Base-by-base conservation (phyloP, 1,140 invertebrate genomes). In the Bombus terrestris region DNA sequence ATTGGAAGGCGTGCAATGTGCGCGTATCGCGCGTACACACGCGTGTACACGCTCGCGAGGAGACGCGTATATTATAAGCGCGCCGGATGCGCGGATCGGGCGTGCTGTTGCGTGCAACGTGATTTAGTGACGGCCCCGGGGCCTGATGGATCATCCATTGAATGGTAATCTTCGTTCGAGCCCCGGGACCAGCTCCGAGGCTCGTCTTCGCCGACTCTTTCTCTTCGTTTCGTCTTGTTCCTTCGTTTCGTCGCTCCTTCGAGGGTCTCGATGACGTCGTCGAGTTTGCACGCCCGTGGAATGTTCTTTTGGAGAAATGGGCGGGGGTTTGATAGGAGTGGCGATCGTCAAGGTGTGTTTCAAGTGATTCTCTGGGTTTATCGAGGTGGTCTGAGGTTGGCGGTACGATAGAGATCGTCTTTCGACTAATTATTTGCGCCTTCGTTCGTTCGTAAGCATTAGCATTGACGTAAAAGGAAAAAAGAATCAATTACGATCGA, bases 91-190 rank as follows among this genome's bases (percentile, higher is more conserved):
- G 47, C 47, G 47, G 47, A 22, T 53, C 47, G 84, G 88, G 86
- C 83, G 78, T 88, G 77, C 75, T 83, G 78, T 76, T 76, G 86
- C 77, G 86, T 43, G 39, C 78, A 68, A 78, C 79, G 78, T 89
- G 83, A 89, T 88, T 89, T 85, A 88, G 68, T 53, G 87, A 88
- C 84, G 88, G 80, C 32, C 83, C 74, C 62, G 41, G 32, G 78
- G 47, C 68, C 62, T 81, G 87, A 89, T 88, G 83, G 88, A 89
- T 89, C 88, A 86, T 88, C 87, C 83, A 89, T 89, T 89, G 88
- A 89, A 89, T 88, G 86, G 74, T 89, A 89, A 89, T 89, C 78
- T 88, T 64, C 66, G 37, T 41, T 59, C 59, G 18, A 53, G 18
- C 47, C 47, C 47, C 59, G 69, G 74, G 85, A 37, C 81, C 71